These are phyloP conservation scores for Otis tarda DNA, from an alignment of 2,113 vertebrate genomes.

Conservation along the genomic window DNA sequence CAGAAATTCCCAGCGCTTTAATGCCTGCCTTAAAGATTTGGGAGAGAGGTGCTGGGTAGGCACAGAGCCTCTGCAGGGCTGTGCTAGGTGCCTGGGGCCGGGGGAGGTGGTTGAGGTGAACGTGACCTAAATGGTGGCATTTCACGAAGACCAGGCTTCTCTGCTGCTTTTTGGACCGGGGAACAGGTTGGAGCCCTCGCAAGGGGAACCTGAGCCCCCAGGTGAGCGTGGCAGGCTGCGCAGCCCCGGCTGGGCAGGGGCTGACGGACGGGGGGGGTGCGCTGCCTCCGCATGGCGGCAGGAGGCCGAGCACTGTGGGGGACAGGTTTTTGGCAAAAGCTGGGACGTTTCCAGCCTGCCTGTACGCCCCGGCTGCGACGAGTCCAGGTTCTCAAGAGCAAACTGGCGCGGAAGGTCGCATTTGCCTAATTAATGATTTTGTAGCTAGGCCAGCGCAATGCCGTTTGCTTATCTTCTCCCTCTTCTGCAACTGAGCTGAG, in stretches of 20 bases:
- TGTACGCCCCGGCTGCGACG: fast-evolving
- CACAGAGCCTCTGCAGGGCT: background rate
- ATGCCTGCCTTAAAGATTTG: background rate
- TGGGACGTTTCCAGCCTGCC: background rate
- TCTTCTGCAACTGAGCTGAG: constrained; percentile 33
- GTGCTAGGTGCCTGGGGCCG: background rate
- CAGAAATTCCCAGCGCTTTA: background rate
- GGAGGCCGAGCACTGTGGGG: background rate
- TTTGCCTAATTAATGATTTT: constrained; percentile 57
- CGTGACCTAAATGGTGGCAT: fast-evolving
- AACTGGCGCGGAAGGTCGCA: constrained; percentile 32
- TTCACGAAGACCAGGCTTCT: background rate
- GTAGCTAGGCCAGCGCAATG: constrained; percentile 26
- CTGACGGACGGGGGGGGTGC: background rate
- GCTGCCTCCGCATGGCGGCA: background rate
- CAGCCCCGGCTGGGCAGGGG: background rate
- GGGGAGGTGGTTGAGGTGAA: background rate
- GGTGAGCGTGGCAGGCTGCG: background rate
- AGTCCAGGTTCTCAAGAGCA: constrained; percentile 15
- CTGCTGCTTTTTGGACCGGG: background rate
- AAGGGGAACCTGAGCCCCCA: background rate
- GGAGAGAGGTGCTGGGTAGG: background rate
- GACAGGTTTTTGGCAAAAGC: background rate
- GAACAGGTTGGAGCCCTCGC: fast-evolving
- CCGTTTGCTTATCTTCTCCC: constrained; percentile 11